Base-by-base conservation (phyloP, 1,140 invertebrate species). In the Ridgeia piscesae region DNA sequence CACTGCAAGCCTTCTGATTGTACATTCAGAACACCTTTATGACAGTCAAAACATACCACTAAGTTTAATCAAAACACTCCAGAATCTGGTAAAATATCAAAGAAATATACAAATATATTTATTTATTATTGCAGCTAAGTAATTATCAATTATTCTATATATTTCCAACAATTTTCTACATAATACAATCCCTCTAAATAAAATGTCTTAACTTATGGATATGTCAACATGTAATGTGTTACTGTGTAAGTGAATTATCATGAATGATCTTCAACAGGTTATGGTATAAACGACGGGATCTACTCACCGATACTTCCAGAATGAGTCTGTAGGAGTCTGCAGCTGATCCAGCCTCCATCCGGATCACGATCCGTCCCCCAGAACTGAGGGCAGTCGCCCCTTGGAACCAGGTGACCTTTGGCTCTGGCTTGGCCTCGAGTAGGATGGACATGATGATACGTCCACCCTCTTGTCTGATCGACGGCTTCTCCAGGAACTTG, bases 401-500 rank as follows among this genome's bases (percentile, higher is more conserved):
- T 88, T 94, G 93, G 91, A 95, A 95, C 95, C 95, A 96, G 50
- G 94, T 93, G 35, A 96, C 94, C 33, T 95, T 94, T 27, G 95
- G 95, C 92, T 95, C 94, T 11, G 95, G 95, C 89, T 94, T 94
- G 11, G 95, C 95, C 93, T 96, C 95, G 89, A 96, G 92, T 8
- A 94, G 93, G 93, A 95, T 95, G 90, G 94, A 94, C 92, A 96
- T 95, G 35, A 96, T 94, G 33, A 95, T 94, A 89, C 93, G 92
- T 77, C 95, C 94, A 17, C 95, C 95, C 96, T 99, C 99, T 96
- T 99, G 98, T 95, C 98, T 97, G 95, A 99, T 99, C 48, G 98
- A 97, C 35, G 98, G 98, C 96, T 99, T 99, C 96, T 98, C 98
- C 95, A 98, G 97, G 97, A 99, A 99, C 95, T 98, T 99, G 94